These are phyloP conservation scores for Coremacera marginata DNA, from an alignment of 2,888 invertebrate genomes.

Conservation along the genomic window DNA sequence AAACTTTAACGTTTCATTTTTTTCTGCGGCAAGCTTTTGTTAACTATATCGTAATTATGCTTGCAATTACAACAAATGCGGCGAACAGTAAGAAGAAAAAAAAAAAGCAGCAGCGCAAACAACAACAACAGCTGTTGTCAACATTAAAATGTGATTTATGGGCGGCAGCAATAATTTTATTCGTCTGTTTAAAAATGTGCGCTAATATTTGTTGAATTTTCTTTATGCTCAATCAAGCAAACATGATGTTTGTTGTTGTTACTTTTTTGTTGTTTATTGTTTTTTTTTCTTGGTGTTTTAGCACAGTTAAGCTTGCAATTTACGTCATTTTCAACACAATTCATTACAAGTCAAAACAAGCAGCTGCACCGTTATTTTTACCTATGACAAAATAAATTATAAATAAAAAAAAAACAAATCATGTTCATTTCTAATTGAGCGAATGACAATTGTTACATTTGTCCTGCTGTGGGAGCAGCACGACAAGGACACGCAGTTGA, in stretches of 20 bases:
- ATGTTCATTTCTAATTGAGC: conserved; percentile 1
- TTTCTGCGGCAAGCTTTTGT: conserved; percentile 1
- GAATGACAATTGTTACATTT: not conserved
- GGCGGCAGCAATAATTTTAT: not conserved
- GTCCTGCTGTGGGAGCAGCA: no score
- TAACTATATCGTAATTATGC: conserved; percentile 17
- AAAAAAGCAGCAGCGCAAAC: not conserved
- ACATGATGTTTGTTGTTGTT: not conserved
- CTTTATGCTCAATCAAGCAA: no score
- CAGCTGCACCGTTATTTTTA: not conserved
- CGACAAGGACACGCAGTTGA: conserved; percentile 5
- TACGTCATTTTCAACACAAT: not conserved
- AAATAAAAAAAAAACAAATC: not conserved
- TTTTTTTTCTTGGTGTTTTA: not conserved
- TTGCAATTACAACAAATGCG: conserved; percentile 1
- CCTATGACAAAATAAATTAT: not conserved
- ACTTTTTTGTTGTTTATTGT: not conserved
- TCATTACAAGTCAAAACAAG: not conserved
- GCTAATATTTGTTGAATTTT: no score
- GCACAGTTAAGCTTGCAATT: not conserved
- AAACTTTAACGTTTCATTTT: not conserved
- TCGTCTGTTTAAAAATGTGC: not conserved
- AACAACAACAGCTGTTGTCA: conserved; percentile 15
- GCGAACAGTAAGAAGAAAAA: not conserved
- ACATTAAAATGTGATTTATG: not conserved